Conservation (phyloP, 2,888 invertebrate genomes). For the Drosophila hawaiiensis region DNA sequence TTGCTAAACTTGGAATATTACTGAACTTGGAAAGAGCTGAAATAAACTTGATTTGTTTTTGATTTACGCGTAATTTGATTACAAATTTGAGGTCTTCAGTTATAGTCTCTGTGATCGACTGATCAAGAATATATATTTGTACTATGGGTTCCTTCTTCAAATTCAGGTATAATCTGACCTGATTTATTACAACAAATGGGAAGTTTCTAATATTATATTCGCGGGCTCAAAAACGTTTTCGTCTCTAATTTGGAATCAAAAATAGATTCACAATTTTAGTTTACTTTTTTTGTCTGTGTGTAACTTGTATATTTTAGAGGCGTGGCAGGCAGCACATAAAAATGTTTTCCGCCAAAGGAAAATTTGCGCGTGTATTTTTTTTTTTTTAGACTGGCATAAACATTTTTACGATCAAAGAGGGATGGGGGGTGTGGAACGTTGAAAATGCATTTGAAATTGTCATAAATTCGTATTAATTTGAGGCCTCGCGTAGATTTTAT, state of each 20-base stretch:
- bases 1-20: neutral
- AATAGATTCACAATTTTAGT: neutral
- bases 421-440: slow-evolving; percentile 19
- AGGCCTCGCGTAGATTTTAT: slow-evolving; percentile 63
- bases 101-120: neutral
- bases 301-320: slow-evolving; percentile 27
- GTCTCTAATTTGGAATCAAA: neutral
- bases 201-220: neutral
- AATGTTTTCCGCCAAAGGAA: slow-evolving; percentile 44
- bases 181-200: neutral
- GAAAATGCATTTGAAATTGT: slow-evolving; percentile 70
- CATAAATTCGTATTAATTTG: slow-evolving; percentile 73
- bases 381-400: slow-evolving; percentile 45
- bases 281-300: neutral
- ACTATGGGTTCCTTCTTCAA: rapidly evolving
- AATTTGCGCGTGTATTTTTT: slow-evolving; percentile 53
- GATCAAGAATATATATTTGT: neutral
- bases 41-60: neutral
- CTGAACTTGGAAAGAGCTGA: neutral
- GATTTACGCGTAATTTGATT: neutral
- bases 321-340: slow-evolving; percentile 62
- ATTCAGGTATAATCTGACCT: neutral
- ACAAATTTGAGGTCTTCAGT: neutral
- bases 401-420: slow-evolving; percentile 46
- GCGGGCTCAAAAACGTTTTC: neutral